phyloP scores from a whole-genome alignment of 2,113 vertebrate species.

The Mormoops blainvillei region DNA sequence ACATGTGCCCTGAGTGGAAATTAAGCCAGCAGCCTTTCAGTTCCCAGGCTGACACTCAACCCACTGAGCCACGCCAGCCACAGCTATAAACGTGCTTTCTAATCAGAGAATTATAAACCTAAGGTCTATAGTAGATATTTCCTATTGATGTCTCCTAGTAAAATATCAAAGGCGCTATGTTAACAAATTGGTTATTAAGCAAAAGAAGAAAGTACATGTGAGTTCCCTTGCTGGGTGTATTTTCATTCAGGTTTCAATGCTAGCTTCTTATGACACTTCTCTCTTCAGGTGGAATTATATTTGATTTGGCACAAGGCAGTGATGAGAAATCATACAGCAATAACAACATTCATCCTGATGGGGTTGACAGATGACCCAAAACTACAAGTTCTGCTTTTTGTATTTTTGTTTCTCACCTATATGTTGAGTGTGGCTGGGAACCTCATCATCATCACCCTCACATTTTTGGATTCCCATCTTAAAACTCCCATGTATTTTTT shows the following conservation, averaged over 20 bases:
- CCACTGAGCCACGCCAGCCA: no score
- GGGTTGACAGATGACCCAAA: constrained; percentile 54
- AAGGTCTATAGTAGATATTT: not conserved
- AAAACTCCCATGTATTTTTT: constrained; percentile 64
- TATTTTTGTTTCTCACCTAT: constrained; percentile 48
- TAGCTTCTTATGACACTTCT: not conserved
- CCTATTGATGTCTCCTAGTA: not conserved
- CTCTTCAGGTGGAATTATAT: not conserved
- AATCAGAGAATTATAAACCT: not conserved
- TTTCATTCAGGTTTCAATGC: not conserved
- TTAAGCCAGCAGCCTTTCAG: no score
- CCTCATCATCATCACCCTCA: constrained; percentile 52
- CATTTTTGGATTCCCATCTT: constrained; percentile 42
- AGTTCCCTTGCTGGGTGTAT: not conserved
- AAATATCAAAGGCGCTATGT: not conserved
- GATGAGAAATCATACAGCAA: constrained; percentile 44
- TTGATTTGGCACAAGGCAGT: not conserved
- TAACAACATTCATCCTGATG: constrained; percentile 61
- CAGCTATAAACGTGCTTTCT: not conserved
- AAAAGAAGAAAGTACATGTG: not conserved
- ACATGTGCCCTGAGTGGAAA: no score
- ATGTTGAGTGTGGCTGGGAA: constrained; percentile 52
- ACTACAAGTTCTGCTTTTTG: constrained; percentile 50
- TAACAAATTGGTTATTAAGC: not conserved
- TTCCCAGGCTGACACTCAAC: no score